Evolutionary conservation across 2,797 vertebrate species (phyloP).

Genomic region (Chromobotia macracanthus): DNA sequence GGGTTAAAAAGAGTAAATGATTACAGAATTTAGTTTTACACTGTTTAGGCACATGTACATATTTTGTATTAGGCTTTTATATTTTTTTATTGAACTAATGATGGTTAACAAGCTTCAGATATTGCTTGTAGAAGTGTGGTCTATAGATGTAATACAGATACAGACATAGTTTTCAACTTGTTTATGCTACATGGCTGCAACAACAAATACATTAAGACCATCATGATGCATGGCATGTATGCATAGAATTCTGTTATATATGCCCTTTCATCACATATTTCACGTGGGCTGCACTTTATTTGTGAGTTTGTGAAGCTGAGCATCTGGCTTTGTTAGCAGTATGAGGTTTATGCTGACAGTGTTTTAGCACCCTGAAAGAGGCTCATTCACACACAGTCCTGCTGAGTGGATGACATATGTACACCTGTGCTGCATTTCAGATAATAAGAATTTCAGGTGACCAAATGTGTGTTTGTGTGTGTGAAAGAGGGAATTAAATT

Average conservation of each 20-base stretch:
- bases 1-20: too few relatives aligned
- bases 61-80: too few relatives aligned
- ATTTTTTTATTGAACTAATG: too few relatives aligned
- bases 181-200: background rate
- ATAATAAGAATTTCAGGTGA: slow-evolving; percentile 29
- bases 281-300: slow-evolving; percentile 26
- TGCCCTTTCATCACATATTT: slow-evolving; percentile 40
- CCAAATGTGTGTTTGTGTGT: slow-evolving; percentile 28
- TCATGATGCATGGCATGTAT: slow-evolving; percentile 1
- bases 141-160: background rate
- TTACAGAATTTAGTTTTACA: too few relatives aligned
- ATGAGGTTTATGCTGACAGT: slow-evolving; percentile 46
- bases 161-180: background rate
- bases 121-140: background rate
- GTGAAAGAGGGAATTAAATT: background rate
- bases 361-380: slow-evolving; percentile 22
- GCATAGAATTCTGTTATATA: background rate
- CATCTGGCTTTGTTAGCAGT: slow-evolving; percentile 44
- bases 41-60: too few relatives aligned
- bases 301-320: slow-evolving; percentile 19
- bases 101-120: background rate
- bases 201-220: background rate
- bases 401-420: slow-evolving; percentile 43
- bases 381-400: slow-evolving; percentile 37
- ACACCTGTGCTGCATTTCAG: slow-evolving; percentile 30